A percentile compares a stretch with the other conserved stretches of the same genome.
phyloP scores from a whole-genome alignment of 1,140 invertebrate genomes.

The Caenorhabditis tropicalis region DNA sequence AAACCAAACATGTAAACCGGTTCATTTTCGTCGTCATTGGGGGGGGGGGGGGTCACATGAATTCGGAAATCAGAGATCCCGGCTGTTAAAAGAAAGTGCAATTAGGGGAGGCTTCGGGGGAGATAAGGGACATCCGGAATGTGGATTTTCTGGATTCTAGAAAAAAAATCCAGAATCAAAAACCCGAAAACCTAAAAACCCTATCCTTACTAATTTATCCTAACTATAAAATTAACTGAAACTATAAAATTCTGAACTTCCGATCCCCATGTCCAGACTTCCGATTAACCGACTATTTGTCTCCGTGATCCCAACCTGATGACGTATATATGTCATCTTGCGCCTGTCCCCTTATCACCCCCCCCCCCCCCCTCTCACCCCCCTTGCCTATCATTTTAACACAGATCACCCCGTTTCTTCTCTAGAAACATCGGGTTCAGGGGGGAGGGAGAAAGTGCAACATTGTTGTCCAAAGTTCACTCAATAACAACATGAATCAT shows the following conservation, averaged over 20 bases:
- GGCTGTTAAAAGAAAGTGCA: too few relatives aligned
- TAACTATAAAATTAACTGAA: background rate
- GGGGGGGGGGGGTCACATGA: too few relatives aligned
- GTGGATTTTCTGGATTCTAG: too few relatives aligned
- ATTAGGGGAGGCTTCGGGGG: too few relatives aligned
- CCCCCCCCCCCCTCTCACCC: background rate
- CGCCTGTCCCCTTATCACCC: background rate
- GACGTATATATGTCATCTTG: background rate
- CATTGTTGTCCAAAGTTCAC: background rate
- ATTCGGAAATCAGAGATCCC: too few relatives aligned
- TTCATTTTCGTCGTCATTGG: too few relatives aligned
- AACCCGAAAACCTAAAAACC: too few relatives aligned
- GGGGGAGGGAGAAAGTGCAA: too few relatives aligned
- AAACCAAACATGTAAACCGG: too few relatives aligned
- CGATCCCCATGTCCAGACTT: background rate
- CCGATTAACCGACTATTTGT: background rate
- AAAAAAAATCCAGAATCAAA: too few relatives aligned
- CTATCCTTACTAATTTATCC: too few relatives aligned
- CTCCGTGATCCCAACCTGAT: background rate
- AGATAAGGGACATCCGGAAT: too few relatives aligned
- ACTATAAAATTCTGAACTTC: background rate
- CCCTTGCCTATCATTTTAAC: conserved; percentile 13
- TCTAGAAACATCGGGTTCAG: background rate
- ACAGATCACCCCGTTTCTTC: background rate
- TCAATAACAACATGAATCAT: background rate